Evolutionary conservation across 1,140 invertebrate species (phyloP).

Genomic region (Hestina assimilis): DNA sequence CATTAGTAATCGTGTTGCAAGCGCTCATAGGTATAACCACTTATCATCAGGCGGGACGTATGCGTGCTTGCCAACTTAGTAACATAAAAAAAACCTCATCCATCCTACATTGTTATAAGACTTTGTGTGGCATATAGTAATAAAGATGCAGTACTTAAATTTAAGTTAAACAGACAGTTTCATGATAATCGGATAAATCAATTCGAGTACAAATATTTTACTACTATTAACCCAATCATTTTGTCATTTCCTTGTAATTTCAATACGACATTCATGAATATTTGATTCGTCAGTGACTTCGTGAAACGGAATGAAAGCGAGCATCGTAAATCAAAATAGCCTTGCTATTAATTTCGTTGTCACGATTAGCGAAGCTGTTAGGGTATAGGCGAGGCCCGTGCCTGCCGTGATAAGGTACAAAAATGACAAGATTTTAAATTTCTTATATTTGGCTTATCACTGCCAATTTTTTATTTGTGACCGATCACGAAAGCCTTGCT

Average conservation of each 20-base stretch:
- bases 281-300: neutral
- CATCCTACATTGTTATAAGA: no score
- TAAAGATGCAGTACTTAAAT: no score
- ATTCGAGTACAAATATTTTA: no score
- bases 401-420: constrained; percentile 8
- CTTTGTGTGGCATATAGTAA: no score
- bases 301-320: neutral
- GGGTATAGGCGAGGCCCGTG: neutral
- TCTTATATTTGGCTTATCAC: neutral
- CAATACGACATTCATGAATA: neutral
- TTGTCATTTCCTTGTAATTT: neutral
- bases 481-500: neutral
- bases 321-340: neutral
- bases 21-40: no score
- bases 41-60: no score
- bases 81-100: no score
- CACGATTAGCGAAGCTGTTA: neutral
- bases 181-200: no score
- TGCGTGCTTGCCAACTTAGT: no score
- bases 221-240: neutral
- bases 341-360: neutral
- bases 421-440: neutral
- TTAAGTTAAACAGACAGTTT: no score
- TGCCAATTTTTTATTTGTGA: neutral
- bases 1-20: no score